Conservation (phyloP, 2,888 invertebrate genomes). For the Caprella mutica region DNA sequence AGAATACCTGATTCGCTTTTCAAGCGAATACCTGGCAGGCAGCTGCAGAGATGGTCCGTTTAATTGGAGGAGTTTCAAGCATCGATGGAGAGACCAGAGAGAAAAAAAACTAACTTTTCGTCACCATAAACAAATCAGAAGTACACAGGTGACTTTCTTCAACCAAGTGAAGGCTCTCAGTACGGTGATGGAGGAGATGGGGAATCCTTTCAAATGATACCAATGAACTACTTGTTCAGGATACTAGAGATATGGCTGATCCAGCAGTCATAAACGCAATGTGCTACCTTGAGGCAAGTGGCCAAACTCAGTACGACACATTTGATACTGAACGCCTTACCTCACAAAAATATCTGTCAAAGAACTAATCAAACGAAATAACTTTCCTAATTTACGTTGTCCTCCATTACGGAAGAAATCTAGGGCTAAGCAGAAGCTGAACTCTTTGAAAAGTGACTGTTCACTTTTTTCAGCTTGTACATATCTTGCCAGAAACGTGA, state of each 20-base stretch:
- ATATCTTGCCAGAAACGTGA: slow-evolving; percentile 18
- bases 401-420: slow-evolving; percentile 9
- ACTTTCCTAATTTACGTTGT: slow-evolving; percentile 4
- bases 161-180: background rate
- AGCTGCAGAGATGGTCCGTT: too few relatives aligned
- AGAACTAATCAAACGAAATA: slow-evolving; percentile 9
- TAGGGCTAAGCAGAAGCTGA: background rate
- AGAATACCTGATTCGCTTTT: too few relatives aligned
- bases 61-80: too few relatives aligned
- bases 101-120: too few relatives aligned
- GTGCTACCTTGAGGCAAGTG: background rate
- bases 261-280: background rate
- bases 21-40: too few relatives aligned
- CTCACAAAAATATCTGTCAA: background rate
- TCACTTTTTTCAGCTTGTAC: slow-evolving; percentile 13
- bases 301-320: background rate
- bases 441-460: background rate
- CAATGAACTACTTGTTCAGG: background rate
- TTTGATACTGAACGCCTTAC: background rate
- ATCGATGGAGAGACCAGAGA: too few relatives aligned
- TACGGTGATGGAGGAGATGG: background rate
- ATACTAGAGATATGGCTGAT: background rate
- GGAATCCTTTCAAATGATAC: background rate
- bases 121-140: background rate
- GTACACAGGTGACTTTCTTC: background rate